Percentiles rank a stretch among this genome's conserved stretches.
Conservation (phyloP, 2,797 vertebrate genomes). For the Siniperca undulata region DNA sequence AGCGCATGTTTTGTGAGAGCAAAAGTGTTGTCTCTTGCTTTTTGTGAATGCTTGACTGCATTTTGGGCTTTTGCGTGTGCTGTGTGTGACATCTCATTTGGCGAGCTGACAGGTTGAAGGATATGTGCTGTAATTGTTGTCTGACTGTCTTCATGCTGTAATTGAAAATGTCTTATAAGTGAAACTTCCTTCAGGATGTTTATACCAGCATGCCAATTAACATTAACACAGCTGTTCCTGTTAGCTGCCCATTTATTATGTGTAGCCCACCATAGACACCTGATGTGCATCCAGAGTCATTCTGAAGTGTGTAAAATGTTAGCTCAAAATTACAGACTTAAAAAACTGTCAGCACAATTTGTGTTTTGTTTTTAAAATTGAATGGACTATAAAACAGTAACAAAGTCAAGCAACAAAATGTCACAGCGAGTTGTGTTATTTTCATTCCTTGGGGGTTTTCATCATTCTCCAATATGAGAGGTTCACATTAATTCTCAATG, state of each 20-base stretch:
- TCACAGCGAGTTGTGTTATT: slow-evolving; percentile 29
- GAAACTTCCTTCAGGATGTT: slow-evolving; percentile 66
- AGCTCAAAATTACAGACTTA: background rate
- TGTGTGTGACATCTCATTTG: slow-evolving; percentile 74
- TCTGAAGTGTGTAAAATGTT: slow-evolving; percentile 1
- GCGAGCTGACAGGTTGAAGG: slow-evolving; percentile 71
- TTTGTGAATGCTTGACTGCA: slow-evolving; percentile 35
- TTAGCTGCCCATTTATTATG: slow-evolving; percentile 58
- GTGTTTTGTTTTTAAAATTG: background rate
- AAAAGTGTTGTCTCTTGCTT: slow-evolving; percentile 54
- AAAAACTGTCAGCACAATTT: background rate
- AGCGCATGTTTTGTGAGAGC: slow-evolving; percentile 47
- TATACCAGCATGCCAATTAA: slow-evolving; percentile 59
- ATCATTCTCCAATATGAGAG: slow-evolving; percentile 38
- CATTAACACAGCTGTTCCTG: slow-evolving; percentile 46
- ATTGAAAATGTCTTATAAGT: slow-evolving; percentile 76
- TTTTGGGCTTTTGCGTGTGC: slow-evolving; percentile 26
- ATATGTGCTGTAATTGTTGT: slow-evolving; percentile 79
- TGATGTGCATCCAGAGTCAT: background rate
- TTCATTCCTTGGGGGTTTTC: slow-evolving; percentile 22
- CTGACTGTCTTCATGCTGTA: slow-evolving; percentile 70
- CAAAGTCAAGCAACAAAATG: slow-evolving; percentile 32
- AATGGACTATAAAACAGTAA: slow-evolving; percentile 9
- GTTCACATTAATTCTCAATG: slow-evolving; percentile 9
- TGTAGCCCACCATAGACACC: slow-evolving; percentile 11